Evolutionary conservation across 2,888 invertebrate species (phyloP), one percentile per base, ranked within the genome.

Genomic region (Phymatocera aterrima): DNA sequence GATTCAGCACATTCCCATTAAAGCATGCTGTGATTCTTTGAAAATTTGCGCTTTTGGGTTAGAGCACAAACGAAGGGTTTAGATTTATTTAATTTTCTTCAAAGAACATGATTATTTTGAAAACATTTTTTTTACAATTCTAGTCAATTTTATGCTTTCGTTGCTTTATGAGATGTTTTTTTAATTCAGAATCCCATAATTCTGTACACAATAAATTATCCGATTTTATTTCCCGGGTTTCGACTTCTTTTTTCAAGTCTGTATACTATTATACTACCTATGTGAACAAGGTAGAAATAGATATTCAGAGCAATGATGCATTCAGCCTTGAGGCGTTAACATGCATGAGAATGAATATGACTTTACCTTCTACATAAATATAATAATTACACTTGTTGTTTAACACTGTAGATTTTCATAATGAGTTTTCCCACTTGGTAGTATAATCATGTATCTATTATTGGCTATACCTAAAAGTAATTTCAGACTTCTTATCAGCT

Each of bases 271-370:
- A n/a, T n/a, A n/a, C n/a, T n/a, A n/a, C n/a, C 18, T 37, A 57
- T 28, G 12, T 68, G 51, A 18, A 72, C 31, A 51, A 34, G 34
- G 51, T 51, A 51, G 48, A 48, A 72, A 72, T 72, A 72, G 51
- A 72, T 72, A 72, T 51, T 31, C 72, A 72, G 51, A 51, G 72
- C 72, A 72, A 51, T 34, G 72, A 60, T 75, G 72, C 75, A 28
- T 57, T 57, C 60, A 24, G 43, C 75, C 75, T 75, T 75, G 75
- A 75, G 40, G 60, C 43, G 37, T 57, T 24, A 24, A 40, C 75
- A 57, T 75, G 40, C 40, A 43, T 57, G 57, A 40, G 10, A 75
- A 75, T 37, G n/a, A 28, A 75, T 28, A 40, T 75, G 24, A 51
- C 57, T 54, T n/a, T 75, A 75, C 28, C 28, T 54, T 28, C 40